Evolutionary conservation across 2,888 invertebrate genomes (phyloP).

Genomic region (Biston betularia): DNA sequence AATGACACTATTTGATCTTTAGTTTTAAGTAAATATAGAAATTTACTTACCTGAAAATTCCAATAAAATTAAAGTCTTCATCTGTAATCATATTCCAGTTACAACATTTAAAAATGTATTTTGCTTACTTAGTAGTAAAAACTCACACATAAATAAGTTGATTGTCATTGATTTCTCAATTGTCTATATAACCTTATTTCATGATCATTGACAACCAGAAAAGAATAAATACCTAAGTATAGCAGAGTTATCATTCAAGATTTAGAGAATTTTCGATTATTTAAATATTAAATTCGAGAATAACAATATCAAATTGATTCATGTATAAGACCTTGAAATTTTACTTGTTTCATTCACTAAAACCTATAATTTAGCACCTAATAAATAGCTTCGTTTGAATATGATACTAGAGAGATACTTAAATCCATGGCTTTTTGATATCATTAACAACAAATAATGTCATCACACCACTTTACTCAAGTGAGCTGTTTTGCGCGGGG

Average conservation of each 20-base stretch:
- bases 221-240: background rate
- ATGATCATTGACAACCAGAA: background rate
- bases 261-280: conserved; percentile 5
- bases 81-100: background rate
- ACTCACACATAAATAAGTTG: conserved; percentile 1
- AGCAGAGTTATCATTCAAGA: background rate
- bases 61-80: background rate
- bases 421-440: conserved; percentile 35
- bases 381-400: conserved; percentile 8
- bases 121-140: background rate
- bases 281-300: conserved; percentile 11
- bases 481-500: conserved; percentile 41
- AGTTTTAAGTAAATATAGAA: background rate
- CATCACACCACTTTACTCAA: conserved; percentile 40
- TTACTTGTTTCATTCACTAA: conserved; percentile 32
- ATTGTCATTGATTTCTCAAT: background rate
- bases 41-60: background rate
- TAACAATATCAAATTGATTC: conserved; percentile 8
- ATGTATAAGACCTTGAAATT: conserved; percentile 23
- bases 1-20: background rate
- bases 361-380: conserved; percentile 21
- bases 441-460: conserved; percentile 42
- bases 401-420: conserved; percentile 20
- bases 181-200: no score
- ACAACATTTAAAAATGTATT: background rate